Evolutionary conservation across 2,797 vertebrate genomes (phyloP).

Genomic region (Acrossocheilus fasciatus): DNA sequence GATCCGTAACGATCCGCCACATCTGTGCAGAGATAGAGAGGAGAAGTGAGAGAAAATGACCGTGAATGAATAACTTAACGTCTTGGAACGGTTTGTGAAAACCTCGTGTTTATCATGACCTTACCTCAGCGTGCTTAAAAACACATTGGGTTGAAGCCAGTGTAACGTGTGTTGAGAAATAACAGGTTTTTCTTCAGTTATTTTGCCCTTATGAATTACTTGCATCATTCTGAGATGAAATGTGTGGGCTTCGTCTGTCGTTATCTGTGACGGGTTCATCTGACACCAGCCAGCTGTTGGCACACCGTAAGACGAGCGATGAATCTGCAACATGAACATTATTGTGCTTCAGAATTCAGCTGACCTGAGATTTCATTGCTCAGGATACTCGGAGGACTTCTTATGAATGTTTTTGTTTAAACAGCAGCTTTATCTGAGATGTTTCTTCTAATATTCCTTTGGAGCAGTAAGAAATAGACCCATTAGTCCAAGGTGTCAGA

Average conservation of each 20-base stretch:
- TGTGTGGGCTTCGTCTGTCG: slow-evolving; percentile 50
- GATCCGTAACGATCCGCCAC: slow-evolving; percentile 66
- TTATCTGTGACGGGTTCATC: slow-evolving; percentile 54
- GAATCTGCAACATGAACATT: background rate
- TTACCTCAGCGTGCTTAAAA: background rate
- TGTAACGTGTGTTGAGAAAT: slow-evolving; percentile 45
- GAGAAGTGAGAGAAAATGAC: slow-evolving; percentile 52
- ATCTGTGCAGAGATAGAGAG: slow-evolving; percentile 63
- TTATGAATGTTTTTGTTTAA: background rate
- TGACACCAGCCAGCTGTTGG: slow-evolving; percentile 51
- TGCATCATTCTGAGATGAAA: slow-evolving; percentile 51
- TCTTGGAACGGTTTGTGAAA: slow-evolving; percentile 6
- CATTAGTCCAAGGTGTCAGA: background rate
- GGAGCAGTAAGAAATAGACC: background rate
- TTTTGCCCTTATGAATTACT: slow-evolving; percentile 36
- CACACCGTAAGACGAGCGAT: background rate
- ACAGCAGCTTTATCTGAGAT: too few relatives aligned
- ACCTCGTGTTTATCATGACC: background rate
- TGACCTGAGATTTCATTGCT: background rate
- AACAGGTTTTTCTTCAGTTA: slow-evolving; percentile 67
- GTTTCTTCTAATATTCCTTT: background rate
- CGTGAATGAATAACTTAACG: slow-evolving; percentile 5
- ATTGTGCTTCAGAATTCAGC: too few relatives aligned
- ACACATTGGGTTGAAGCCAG: slow-evolving; percentile 7
- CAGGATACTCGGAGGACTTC: background rate